These are phyloP conservation scores for Myiagra hebetior DNA, from an alignment of 2,113 vertebrate genomes.

Conservation along the genomic window DNA sequence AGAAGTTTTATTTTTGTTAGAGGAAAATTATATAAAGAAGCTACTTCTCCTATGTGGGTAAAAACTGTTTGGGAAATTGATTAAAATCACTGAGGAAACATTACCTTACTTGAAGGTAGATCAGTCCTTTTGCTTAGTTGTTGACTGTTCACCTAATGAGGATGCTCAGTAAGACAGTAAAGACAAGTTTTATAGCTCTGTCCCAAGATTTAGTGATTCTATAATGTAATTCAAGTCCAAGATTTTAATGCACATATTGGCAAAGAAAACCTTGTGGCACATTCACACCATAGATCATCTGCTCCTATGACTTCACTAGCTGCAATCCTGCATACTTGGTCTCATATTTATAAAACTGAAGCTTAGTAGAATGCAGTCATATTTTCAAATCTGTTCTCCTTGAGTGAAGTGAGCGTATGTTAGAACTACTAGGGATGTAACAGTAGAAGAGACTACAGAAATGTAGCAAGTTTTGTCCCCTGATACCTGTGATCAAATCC, in stretches of 20 bases:
- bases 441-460: slow-evolving; percentile 7
- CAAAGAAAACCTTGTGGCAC: slow-evolving; percentile 31
- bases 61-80: neutral
- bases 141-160: slow-evolving; percentile 49
- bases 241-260: slow-evolving; percentile 58
- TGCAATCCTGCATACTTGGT: neutral
- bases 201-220: slow-evolving; percentile 52
- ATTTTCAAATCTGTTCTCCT: slow-evolving; percentile 16
- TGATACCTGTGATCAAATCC: slow-evolving; percentile 14
- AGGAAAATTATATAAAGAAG: neutral
- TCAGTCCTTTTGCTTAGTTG: slow-evolving; percentile 37
- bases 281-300: slow-evolving; percentile 32
- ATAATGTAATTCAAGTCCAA: slow-evolving; percentile 52
- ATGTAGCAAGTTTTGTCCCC: neutral
- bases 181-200: slow-evolving; percentile 45
- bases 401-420: neutral
- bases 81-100: neutral
- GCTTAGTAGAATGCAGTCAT: slow-evolving; percentile 1
- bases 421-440: neutral
- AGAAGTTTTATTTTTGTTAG: neutral
- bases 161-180: slow-evolving; percentile 25
- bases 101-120: slow-evolving; percentile 28
- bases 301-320: slow-evolving; percentile 45
- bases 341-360: slow-evolving; percentile 46
- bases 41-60: neutral